These are phyloP conservation scores for Sisor rabdophorus DNA, from an alignment of 2,113 vertebrate genomes.

Conservation along the genomic window DNA sequence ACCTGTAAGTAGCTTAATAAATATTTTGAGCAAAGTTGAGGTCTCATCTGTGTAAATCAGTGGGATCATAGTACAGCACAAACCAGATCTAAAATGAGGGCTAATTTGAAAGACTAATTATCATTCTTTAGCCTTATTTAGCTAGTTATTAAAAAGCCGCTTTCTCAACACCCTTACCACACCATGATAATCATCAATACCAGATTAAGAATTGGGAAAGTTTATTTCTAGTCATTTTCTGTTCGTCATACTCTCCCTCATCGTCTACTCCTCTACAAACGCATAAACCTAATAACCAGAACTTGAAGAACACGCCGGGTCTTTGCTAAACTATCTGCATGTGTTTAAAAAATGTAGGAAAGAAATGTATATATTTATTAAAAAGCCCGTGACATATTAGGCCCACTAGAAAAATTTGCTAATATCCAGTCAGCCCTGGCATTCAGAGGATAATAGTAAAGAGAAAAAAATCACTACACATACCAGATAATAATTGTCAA, in stretches of 20 bases:
- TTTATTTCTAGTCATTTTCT: not conserved
- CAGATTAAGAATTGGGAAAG: not conserved
- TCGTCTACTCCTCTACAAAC: not conserved
- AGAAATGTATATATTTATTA: not conserved
- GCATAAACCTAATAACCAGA: not conserved
- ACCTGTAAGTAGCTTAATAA: not conserved
- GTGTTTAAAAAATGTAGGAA: too few species aligned
- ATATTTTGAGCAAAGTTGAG: not conserved
- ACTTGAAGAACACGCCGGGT: not conserved
- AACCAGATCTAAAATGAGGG: not conserved
- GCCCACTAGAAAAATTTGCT: not conserved
- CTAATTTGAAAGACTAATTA: not conserved
- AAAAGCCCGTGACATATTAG: not conserved
- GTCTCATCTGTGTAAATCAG: not conserved
- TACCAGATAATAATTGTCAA: not conserved
- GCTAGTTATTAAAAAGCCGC: not conserved
- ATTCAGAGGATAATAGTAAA: not conserved
- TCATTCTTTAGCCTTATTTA: constrained; percentile 2
- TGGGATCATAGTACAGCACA: not conserved
- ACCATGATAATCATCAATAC: not conserved
- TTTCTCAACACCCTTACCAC: not conserved
- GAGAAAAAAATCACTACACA: not conserved
- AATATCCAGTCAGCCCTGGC: not conserved
- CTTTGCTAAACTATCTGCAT: not conserved
- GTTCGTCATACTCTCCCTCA: not conserved